Conservation (phyloP, 2,113 vertebrate species). For the Phalacrocorax brasilianus region DNA sequence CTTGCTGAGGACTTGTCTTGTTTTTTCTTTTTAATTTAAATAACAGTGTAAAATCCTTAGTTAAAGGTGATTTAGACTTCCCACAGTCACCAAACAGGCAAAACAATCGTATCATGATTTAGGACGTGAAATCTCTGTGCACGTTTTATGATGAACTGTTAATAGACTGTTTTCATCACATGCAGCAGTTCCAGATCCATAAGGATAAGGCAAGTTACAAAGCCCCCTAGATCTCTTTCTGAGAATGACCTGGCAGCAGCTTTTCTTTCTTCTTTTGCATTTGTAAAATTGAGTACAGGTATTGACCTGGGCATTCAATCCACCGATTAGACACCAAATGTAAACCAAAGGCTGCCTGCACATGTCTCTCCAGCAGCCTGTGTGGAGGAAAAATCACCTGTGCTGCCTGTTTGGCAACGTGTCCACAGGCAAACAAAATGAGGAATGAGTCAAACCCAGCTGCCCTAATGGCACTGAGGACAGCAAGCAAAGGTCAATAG, state of each 20-base stretch:
- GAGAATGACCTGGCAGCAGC: neutral
- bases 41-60: neutral
- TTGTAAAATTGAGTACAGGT: neutral
- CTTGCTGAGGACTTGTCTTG: neutral
- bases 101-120: neutral
- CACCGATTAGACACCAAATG: rapidly evolving
- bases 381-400: neutral
- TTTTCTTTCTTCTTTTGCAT: neutral
- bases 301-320: neutral
- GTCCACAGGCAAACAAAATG: neutral
- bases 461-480: neutral
- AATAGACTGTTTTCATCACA: neutral
- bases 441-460: neutral
- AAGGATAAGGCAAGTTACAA: neutral
- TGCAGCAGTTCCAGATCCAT: neutral
- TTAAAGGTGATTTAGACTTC: neutral
- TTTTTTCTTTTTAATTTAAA: neutral
- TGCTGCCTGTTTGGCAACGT: neutral
- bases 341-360: neutral
- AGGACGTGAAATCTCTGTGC: neutral
- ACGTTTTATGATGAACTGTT: neutral
- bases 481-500: neutral
- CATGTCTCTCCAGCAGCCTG: neutral
- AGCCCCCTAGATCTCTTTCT: neutral
- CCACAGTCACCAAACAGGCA: neutral